Base-by-base conservation (phyloP, 2,797 vertebrate species). In the Pseudotriccus pelzelni region DNA sequence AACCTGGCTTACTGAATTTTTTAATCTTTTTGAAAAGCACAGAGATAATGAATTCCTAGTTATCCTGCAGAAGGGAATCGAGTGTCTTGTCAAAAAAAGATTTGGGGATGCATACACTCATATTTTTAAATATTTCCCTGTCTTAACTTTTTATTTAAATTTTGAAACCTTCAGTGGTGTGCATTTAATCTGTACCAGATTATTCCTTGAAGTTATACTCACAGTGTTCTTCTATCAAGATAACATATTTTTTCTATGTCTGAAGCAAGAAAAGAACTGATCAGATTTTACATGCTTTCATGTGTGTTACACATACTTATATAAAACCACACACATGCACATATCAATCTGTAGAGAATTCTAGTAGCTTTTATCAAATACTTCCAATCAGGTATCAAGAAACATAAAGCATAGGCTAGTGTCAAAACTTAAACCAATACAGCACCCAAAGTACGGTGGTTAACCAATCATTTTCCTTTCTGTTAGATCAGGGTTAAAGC, bases 241-340 rank as follows among this genome's bases (percentile, higher is more conserved):
- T 5, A 75, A 32, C 17, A 34, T 3, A 2, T 13, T 25, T 43
- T 73, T 36, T 3, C n/a, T 15, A 21, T 17, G 9, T 22, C 32
- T 5, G 34, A 78, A 78, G 43, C 10, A 58, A 50, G 36, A 82
- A 44, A 39, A 69, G 18, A 56, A 43, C 8, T 27, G 34, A 50
- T 19, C 10, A 30, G 17, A 20, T 62, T 5, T 32, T 23, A 52
- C 21, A 50, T 11, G 18, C n/a, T 34, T 49, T 37, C n/a, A 14
- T 4, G 10, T 41, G n/a, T 20, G 10, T 30, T 49, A 41, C 22
- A 66, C 14, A 3, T 18, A 32, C 13, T 17, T 25, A 37, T 2
- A 41, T 7, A 53, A 60, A 63, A 3, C 15, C 2, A 49, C 5
- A 37, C 23, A 36, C 9, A 18, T 0, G 4, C 7, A 16, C 1